These are phyloP conservation scores for Psix sp. DNA, from an alignment of 1,140 invertebrate species.

Conservation along the genomic window DNA sequence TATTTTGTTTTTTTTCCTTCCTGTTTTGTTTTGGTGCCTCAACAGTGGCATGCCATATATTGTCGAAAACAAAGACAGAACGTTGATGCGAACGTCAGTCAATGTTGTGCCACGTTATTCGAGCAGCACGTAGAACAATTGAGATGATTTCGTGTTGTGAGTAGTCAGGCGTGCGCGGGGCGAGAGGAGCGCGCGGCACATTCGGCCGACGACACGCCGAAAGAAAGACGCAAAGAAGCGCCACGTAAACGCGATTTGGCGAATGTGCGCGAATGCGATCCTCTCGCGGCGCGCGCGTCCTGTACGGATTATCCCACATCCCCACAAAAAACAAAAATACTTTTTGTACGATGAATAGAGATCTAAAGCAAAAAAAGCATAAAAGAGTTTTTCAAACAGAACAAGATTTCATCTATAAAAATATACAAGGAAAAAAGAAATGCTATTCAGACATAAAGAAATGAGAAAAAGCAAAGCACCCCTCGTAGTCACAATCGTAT, in stretches of 20 bases:
- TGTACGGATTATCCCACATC: slow-evolving; percentile 61
- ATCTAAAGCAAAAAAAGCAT: slow-evolving; percentile 29
- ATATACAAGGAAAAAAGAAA: slow-evolving; percentile 3
- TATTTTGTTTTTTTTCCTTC: no score
- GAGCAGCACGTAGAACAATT: slow-evolving; percentile 68
- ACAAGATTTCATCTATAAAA: slow-evolving; percentile 44
- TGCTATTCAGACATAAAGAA: slow-evolving; percentile 7
- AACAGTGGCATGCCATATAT: no score
- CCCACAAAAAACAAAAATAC: slow-evolving; percentile 62
- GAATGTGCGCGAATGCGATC: slow-evolving; percentile 22
- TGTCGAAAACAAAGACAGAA: no score
- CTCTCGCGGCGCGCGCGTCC: slow-evolving; percentile 53
- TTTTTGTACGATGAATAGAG: slow-evolving; percentile 44
- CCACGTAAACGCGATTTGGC: not conserved
- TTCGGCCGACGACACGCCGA: not conserved
- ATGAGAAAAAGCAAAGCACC: slow-evolving; percentile 65
- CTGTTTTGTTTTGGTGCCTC: slow-evolving; percentile 4
- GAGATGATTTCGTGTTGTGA: slow-evolving; percentile 66
- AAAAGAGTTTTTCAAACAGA: slow-evolving; percentile 36
- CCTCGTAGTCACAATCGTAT: slow-evolving; percentile 61
- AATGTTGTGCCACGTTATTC: slow-evolving; percentile 74
- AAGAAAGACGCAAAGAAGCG: no score
- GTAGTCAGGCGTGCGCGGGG: slow-evolving; percentile 58
- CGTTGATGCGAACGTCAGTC: slow-evolving; percentile 57
- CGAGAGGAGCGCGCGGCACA: slow-evolving; percentile 40